These are phyloP conservation scores for Oreohelix idahoensis DNA, from an alignment of 1,140 invertebrate species.

Conservation along the genomic window DNA sequence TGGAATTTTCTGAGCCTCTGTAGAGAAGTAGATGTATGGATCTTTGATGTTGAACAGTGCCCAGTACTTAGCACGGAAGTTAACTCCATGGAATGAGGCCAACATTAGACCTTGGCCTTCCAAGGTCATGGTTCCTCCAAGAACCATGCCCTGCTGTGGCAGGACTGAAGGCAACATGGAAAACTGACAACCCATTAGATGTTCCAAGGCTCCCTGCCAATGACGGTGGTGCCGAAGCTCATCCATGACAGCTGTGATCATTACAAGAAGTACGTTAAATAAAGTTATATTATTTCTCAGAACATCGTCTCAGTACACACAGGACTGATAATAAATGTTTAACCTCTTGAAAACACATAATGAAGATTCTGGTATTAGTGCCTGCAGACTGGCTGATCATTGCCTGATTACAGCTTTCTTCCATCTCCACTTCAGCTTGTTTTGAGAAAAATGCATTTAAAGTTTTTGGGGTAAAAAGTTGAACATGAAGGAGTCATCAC, in stretches of 20 bases:
- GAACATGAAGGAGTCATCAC: too few species aligned
- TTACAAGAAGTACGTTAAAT: too few species aligned
- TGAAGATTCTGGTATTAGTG: too few species aligned
- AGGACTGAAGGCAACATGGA: constrained; percentile 82
- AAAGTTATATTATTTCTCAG: too few species aligned
- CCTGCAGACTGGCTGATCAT: too few species aligned
- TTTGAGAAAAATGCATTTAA: too few species aligned
- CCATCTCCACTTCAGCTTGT: too few species aligned
- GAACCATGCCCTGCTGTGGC: constrained; percentile 83
- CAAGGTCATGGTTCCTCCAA: constrained; percentile 86
- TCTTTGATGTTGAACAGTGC: constrained; percentile 95
- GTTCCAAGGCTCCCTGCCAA: constrained; percentile 87
- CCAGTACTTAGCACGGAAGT: constrained; percentile 97
- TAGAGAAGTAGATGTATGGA: constrained; percentile 94
- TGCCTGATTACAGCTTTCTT: too few species aligned
- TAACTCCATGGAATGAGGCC: constrained; percentile 97
- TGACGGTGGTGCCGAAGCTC: constrained; percentile 85
- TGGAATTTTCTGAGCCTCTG: constrained; percentile 84
- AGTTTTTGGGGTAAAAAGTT: too few species aligned
- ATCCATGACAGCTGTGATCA: constrained; percentile 47
- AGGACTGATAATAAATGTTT: too few species aligned
- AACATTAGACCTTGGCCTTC: constrained; percentile 91
- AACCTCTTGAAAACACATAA: too few species aligned
- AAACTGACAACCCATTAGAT: constrained; percentile 82
- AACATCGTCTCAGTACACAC: too few species aligned